A percentile compares a stretch with the other conserved stretches of the same genome.
These are phyloP conservation scores for Pycnonotus jocosus DNA, from an alignment of 2,113 vertebrate species.

Conservation along the genomic window DNA sequence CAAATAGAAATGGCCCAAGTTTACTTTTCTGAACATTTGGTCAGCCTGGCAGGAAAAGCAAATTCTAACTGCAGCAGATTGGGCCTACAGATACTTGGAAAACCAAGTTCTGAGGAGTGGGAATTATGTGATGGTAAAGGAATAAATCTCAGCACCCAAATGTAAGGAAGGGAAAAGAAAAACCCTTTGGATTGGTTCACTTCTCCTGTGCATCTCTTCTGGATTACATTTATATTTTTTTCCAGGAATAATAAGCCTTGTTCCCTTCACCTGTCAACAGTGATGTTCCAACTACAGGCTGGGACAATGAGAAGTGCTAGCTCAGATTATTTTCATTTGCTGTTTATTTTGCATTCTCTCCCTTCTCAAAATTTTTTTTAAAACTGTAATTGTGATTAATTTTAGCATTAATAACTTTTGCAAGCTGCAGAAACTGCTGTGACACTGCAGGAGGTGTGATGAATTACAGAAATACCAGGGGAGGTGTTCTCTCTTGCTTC, in stretches of 20 bases:
- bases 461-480: not conserved
- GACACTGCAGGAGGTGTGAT: not conserved
- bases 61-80: not conserved
- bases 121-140: not conserved
- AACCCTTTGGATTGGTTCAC: not conserved
- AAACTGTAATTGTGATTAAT: not conserved
- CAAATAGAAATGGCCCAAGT: not conserved
- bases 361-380: accelerated
- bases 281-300: not conserved
- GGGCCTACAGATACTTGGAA: not conserved
- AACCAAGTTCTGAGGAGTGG: not conserved
- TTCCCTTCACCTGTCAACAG: not conserved
- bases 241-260: not conserved
- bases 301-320: not conserved
- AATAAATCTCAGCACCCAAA: not conserved
- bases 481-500: not conserved
- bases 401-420: not conserved
- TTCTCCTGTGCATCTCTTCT: not conserved
- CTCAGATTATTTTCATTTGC: not conserved
- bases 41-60: not conserved
- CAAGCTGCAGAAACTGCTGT: not conserved
- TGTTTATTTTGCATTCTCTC: not conserved
- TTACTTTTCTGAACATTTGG: not conserved
- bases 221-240: not conserved
- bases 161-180: not conserved